These are phyloP conservation scores for Melieria omissa DNA, from an alignment of 2,888 invertebrate species.

Conservation along the genomic window DNA sequence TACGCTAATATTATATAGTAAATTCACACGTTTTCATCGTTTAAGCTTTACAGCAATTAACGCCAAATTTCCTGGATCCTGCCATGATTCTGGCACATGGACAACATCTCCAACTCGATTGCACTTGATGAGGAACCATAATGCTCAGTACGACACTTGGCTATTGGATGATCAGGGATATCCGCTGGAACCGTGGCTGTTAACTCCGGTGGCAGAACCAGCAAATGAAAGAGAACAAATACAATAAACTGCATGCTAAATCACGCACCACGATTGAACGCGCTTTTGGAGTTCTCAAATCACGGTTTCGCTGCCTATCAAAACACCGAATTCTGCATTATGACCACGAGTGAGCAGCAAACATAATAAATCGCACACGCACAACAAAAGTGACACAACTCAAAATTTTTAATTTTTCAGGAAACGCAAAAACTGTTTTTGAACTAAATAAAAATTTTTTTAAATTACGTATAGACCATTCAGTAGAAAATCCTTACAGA, in stretches of 20 bases:
- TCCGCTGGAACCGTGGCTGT: constrained; percentile 34
- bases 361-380: too few species aligned
- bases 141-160: constrained; percentile 23
- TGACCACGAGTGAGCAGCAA: constrained; percentile 22
- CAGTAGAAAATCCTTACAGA: too few species aligned
- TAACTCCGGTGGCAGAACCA: constrained; percentile 27
- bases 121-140: constrained; percentile 17
- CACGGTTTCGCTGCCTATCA: constrained; percentile 32
- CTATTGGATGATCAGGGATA: constrained; percentile 30
- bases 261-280: constrained; percentile 23
- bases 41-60: too few species aligned
- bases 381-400: too few species aligned
- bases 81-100: constrained; percentile 7
- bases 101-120: constrained; percentile 16
- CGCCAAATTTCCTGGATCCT: too few species aligned
- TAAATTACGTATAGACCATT: too few species aligned
- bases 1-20: too few species aligned
- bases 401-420: too few species aligned
- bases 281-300: constrained; percentile 36
- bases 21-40: too few species aligned
- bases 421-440: too few species aligned
- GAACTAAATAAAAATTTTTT: too few species aligned
- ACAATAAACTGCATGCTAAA: constrained; percentile 34
- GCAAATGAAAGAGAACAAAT: constrained; percentile 5
- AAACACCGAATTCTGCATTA: constrained; percentile 33